A percentile compares a stretch with the other conserved stretches of the same genome.
Evolutionary conservation across 1,140 invertebrate genomes (phyloP).

Genomic region (Dreissena rostriformis): DNA sequence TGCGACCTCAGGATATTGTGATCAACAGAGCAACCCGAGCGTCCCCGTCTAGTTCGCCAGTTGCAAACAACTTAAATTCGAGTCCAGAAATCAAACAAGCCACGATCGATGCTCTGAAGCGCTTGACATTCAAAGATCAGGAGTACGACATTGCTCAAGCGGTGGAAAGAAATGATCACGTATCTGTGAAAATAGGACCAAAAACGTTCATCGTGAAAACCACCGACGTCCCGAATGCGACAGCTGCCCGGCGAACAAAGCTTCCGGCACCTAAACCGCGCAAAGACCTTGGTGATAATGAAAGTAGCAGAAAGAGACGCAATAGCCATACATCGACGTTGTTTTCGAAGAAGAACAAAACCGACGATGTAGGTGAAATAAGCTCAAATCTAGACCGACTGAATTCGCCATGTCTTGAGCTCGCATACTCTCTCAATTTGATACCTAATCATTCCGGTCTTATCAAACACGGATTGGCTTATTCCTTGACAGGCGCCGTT

Average conservation of each 20-base stretch:
- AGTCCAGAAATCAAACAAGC: not conserved
- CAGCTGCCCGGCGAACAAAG: not conserved
- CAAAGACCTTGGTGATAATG: not conserved
- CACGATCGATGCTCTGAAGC: not conserved
- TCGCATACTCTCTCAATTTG: no score
- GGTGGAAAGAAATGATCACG: not conserved
- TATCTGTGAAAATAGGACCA: not conserved
- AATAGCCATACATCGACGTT: not conserved
- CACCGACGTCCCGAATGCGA: not conserved
- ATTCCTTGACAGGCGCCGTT: no score
- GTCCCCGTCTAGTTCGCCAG: no score
- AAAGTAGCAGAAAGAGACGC: not conserved
- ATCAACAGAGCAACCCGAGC: no score
- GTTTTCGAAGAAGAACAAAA: not conserved
- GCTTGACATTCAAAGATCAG: not conserved
- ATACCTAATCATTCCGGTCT: no score
- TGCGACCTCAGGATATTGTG: no score
- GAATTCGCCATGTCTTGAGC: not conserved
- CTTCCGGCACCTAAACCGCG: conserved; percentile 38
- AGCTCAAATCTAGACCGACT: not conserved
- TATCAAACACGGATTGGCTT: no score
- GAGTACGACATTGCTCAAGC: not conserved
- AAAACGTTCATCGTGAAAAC: not conserved
- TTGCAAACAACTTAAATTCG: no score
- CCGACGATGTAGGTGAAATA: not conserved